A percentile compares a stretch with the other conserved stretches of the same genome.
phyloP scores from a whole-genome alignment of 2,888 invertebrate genomes.

The Craniophora ligustri region DNA sequence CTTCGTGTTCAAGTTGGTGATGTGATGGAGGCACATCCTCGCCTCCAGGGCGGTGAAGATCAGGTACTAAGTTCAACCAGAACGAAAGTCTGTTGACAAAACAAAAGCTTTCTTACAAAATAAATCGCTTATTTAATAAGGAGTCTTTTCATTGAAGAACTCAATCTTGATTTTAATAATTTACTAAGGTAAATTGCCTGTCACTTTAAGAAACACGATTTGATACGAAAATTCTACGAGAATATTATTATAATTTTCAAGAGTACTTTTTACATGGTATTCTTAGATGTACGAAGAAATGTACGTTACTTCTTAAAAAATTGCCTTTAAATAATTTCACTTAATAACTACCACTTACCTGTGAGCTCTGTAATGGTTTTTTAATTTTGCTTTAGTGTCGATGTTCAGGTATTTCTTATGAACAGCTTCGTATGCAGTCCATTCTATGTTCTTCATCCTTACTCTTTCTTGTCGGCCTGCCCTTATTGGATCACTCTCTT shows the following conservation, averaged over 20 bases:
- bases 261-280: no score
- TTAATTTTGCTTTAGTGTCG: slow-evolving; percentile 96
- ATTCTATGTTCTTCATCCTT: slow-evolving; percentile 95
- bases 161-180: slow-evolving; percentile 5
- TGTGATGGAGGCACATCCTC: slow-evolving; percentile 95
- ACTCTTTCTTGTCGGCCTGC: slow-evolving; percentile 93
- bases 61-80: slow-evolving; percentile 98
- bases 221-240: no score
- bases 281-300: no score
- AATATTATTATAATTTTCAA: no score
- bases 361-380: slow-evolving; percentile 98
- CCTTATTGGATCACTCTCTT: slow-evolving; percentile 90
- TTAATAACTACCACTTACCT: slow-evolving; percentile 78
- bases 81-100: slow-evolving; percentile 92
- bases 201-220: not conserved
- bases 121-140: not conserved
- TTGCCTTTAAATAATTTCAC: slow-evolving; percentile 8
- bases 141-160: not conserved
- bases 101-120: slow-evolving; percentile 1
- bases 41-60: slow-evolving; percentile 95
- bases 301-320: slow-evolving; percentile 3
- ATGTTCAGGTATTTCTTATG: slow-evolving; percentile 97
- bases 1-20: slow-evolving; percentile 94
- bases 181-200: not conserved
- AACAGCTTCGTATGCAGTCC: slow-evolving; percentile 97